Base-by-base conservation (phyloP, 1,140 invertebrate genomes). In the Penaeus japonicus region DNA sequence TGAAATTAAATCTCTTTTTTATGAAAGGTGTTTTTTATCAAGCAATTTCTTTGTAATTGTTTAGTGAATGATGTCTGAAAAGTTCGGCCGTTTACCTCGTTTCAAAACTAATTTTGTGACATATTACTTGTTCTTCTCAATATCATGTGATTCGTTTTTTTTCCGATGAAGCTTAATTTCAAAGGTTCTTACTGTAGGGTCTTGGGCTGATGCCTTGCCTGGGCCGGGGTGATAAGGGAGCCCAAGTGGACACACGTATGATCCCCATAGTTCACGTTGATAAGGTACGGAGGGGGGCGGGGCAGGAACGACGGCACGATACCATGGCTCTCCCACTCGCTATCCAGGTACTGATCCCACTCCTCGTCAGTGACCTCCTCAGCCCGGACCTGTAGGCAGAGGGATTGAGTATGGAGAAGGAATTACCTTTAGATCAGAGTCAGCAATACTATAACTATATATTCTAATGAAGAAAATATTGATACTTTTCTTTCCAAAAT, bases 321-420 rank as follows among this genome's bases (percentile, higher is more conserved):
- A 22, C 53, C 27, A 65, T 88, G 78, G 17, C 54, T 57, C n/a
- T 53, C 65, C 86, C 86, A 88, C 30, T 77, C 86, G 47, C 35
- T 59, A 30, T 27, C 47, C 80, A 88, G 65, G 30, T 81, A 83
- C 35, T 88, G 24, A 22, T 39, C 35, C 86, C 86, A 88, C 80
- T 88, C 86, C 54, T 70, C 86, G 54, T 88, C 86, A 22, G 24
- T 84, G 22, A 88, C 30, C 54, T 88, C 86, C 80, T 84, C 86
- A 20, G 80, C 86, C 55, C 83, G 70, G 20, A 88, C 86, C 86
- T 88, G 80, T 12, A n/a, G 27, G 22, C 3, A 18, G 24, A 53
- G 24, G n/a, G 15, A 24, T 30, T 7, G 7, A 12, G 18, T 24
- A 30, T 3, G 35, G 15, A n/a, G 70, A 15, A 18, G 70, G 17